These are phyloP conservation scores for Dryocosmus kuriphilus DNA, from an alignment of 2,888 invertebrate genomes.

Conservation along the genomic window DNA sequence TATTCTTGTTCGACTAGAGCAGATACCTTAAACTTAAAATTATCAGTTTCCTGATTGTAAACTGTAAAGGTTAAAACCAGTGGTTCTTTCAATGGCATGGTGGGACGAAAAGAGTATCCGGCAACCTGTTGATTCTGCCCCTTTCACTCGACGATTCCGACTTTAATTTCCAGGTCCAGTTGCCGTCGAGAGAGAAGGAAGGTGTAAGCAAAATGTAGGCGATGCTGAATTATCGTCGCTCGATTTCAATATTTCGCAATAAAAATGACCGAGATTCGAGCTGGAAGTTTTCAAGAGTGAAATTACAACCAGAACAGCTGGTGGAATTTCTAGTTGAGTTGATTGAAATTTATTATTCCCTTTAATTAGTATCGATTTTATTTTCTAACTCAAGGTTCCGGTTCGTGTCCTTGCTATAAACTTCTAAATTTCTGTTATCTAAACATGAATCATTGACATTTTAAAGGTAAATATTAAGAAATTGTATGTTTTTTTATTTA, in stretches of 20 bases:
- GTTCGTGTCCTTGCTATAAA: too few species aligned
- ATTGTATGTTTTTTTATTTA: too few species aligned
- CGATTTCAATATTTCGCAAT: conserved; percentile 25
- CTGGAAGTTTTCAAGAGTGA: background rate
- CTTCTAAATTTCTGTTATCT: too few species aligned
- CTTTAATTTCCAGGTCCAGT: conserved; percentile 9
- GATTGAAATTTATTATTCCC: background rate
- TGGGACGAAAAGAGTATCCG: conserved; percentile 59
- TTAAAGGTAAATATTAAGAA: too few species aligned
- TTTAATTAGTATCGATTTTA: background rate
- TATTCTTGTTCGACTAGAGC: background rate
- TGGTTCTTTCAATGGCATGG: conserved; percentile 20
- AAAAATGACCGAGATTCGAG: background rate
- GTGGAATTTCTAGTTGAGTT: background rate
- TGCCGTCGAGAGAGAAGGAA: background rate
- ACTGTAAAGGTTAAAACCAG: background rate
- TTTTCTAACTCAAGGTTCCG: background rate
- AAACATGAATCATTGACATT: too few species aligned
- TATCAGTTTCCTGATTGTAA: background rate
- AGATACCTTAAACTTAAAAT: background rate
- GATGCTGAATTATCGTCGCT: conserved; percentile 1
- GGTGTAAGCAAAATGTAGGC: conserved; percentile 26
- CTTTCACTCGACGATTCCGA: conserved; percentile 59
- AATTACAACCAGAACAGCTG: background rate
- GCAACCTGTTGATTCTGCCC: conserved; percentile 66